phyloP scores from a whole-genome alignment of 2,113 vertebrate species.

The Nicator chloris region DNA sequence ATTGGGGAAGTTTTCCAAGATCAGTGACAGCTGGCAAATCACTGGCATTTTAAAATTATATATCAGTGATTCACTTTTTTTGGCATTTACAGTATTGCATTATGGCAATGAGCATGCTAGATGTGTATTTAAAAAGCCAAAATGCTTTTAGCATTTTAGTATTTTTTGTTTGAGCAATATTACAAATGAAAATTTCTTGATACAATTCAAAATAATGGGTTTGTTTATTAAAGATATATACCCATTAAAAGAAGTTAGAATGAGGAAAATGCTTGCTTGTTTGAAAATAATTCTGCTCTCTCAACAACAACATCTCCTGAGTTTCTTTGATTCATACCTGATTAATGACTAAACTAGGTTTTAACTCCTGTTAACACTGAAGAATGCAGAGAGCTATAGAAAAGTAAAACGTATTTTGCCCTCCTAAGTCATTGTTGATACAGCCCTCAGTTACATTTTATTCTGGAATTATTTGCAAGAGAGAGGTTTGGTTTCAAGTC shows the following conservation, averaged over 20 bases:
- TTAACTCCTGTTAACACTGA: neutral
- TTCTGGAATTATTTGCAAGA: neutral
- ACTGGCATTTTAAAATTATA: slow-evolving; percentile 56
- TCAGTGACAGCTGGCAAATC: slow-evolving; percentile 50
- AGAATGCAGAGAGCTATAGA: neutral
- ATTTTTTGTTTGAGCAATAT: neutral
- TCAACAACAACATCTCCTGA: slow-evolving; percentile 13
- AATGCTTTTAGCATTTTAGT: slow-evolving; percentile 29
- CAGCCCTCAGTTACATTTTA: neutral
- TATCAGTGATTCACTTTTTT: slow-evolving; percentile 41
- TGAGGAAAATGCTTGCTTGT: slow-evolving; percentile 39
- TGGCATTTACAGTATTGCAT: slow-evolving; percentile 33
- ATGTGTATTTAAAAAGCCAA: neutral
- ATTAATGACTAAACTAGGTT: slow-evolving; percentile 30
- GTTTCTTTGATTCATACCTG: slow-evolving; percentile 29
- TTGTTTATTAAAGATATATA: slow-evolving; percentile 39
- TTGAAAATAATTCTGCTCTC: slow-evolving; percentile 37
- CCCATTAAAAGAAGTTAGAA: neutral
- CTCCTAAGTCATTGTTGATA: neutral
- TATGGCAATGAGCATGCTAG: slow-evolving; percentile 17
- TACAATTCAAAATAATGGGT: slow-evolving; percentile 28
- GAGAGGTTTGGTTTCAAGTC: neutral
- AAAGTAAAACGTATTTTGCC: neutral
- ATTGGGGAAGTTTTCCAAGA: slow-evolving; percentile 57
- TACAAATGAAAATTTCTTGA: slow-evolving; percentile 13